Conservation (phyloP, 2,113 vertebrate species). For the Gymnarchus niloticus region DNA sequence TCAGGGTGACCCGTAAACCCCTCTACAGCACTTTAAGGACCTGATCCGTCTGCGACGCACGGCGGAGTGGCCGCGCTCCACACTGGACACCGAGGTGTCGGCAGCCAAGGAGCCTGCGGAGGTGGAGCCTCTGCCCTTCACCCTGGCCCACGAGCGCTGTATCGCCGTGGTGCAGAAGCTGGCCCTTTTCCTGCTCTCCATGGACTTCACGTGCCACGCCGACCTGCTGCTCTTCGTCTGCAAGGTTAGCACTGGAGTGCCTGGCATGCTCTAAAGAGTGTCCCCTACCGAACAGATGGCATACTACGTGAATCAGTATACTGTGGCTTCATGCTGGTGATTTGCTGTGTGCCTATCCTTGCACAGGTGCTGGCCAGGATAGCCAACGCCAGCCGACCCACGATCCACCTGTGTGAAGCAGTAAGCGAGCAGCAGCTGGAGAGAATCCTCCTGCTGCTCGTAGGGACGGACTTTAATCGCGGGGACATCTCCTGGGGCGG, state of each 20-base stretch:
- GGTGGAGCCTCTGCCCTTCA: conserved; percentile 92
- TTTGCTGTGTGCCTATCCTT: background rate
- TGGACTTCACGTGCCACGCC: conserved; percentile 98
- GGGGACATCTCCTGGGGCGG: conserved; percentile 98
- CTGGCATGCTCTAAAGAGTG: background rate
- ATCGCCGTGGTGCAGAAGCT: conserved; percentile 97
- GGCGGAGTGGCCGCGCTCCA: conserved; percentile 94
- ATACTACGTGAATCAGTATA: background rate
- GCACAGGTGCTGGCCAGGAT: conserved; percentile 91
- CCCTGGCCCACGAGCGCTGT: conserved; percentile 91
- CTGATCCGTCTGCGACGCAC: conserved; percentile 92
- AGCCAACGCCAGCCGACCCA: conserved; percentile 91
- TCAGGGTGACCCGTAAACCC: background rate
- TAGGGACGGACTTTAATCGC: conserved; percentile 95
- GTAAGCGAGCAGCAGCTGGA: conserved; percentile 94
- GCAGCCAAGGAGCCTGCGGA: conserved; percentile 87
- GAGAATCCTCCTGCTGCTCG: conserved; percentile 84
- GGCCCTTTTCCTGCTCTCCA: conserved; percentile 89
- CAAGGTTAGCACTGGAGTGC: conserved; percentile 68
- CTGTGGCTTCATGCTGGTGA: background rate
- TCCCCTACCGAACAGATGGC: background rate
- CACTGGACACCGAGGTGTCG: conserved; percentile 83
- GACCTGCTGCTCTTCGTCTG: conserved; percentile 96
- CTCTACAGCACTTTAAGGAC: conserved; percentile 91
- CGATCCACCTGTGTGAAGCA: conserved; percentile 95